Evolutionary conservation across 2,113 vertebrate genomes (phyloP).

Genomic region (Nibea coibor): DNA sequence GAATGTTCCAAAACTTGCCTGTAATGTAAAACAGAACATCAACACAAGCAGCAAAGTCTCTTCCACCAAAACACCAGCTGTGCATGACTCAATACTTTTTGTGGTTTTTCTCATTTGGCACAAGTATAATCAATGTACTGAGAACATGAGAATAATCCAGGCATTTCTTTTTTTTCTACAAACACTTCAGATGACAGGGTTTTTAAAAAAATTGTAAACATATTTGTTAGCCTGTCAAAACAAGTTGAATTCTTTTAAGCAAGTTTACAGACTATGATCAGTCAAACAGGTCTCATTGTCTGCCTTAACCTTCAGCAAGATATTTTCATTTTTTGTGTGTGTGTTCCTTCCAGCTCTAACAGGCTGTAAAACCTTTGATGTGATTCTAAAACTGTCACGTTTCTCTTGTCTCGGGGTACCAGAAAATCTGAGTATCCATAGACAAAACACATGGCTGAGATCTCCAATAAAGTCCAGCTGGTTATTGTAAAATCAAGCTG

Average conservation of each 20-base stretch:
- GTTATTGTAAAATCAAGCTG: slow-evolving; percentile 10
- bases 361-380: background rate
- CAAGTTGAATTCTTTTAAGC: background rate
- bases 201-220: slow-evolving; percentile 1
- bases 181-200: background rate
- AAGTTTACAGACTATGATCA: background rate
- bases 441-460: slow-evolving; percentile 5
- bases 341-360: background rate
- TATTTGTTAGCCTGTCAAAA: slow-evolving; percentile 26
- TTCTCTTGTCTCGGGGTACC: background rate
- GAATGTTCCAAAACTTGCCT: background rate
- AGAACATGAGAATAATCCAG: background rate
- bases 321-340: background rate
- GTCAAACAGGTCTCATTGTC: background rate
- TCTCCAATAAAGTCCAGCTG: slow-evolving; percentile 10
- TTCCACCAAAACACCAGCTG: background rate
- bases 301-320: slow-evolving; percentile 2
- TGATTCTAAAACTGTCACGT: background rate
- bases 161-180: background rate
- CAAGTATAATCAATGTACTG: slow-evolving; percentile 6
- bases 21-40: slow-evolving; percentile 2
- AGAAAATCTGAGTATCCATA: background rate
- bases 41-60: background rate
- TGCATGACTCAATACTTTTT: slow-evolving; percentile 3
- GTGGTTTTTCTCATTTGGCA: background rate